Evolutionary conservation across 2,888 invertebrate species (phyloP), one percentile per base, ranked within the genome.

Genomic region (Ectobius pallidus): DNA sequence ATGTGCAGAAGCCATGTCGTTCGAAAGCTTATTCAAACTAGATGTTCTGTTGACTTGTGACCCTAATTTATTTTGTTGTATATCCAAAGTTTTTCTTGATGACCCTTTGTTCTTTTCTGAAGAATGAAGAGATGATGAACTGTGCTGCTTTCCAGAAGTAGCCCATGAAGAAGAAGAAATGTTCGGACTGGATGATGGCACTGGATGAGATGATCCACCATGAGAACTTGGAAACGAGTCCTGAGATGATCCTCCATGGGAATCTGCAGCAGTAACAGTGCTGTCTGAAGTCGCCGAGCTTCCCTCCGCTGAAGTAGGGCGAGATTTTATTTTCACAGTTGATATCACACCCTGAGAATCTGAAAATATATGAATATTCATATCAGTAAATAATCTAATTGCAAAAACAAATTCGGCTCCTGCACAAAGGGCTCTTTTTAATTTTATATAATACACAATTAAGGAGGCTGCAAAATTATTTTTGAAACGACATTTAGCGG

Each of bases 311-410:
- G 18, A 14, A 44, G 27, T 65, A 55, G 73, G 75, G 58, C 73
- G 73, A 44, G 72, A 55, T 49, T 74, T 75, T 58, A 73, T 62
- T 68, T 76, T 77, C 65, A 77, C 77, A 73, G 75, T 67, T 78
- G 49, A 75, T 78, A 79, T 9, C 71, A 78, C 77, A 76, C 78
- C 81, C 78, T 83, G 83, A 82, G 82, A 83, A 82, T 83, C 83
- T 83, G 79, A 2, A 81, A 76, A 70, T 52, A 58, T n/a, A n/a
- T n/a, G n/a, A n/a, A n/a, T n/a, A n/a, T n/a, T n/a, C n/a, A n/a
- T n/a, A n/a, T n/a, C n/a, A n/a, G n/a, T n/a, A n/a, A n/a, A n/a
- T n/a, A n/a, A n/a, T n/a, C n/a, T n/a, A n/a, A n/a, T n/a, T n/a
- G n/a, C n/a, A n/a, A n/a, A n/a, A n/a, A n/a, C n/a, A n/a, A n/a